Conservation (phyloP, 2,888 invertebrate species). For the Melanophora roralis region DNA sequence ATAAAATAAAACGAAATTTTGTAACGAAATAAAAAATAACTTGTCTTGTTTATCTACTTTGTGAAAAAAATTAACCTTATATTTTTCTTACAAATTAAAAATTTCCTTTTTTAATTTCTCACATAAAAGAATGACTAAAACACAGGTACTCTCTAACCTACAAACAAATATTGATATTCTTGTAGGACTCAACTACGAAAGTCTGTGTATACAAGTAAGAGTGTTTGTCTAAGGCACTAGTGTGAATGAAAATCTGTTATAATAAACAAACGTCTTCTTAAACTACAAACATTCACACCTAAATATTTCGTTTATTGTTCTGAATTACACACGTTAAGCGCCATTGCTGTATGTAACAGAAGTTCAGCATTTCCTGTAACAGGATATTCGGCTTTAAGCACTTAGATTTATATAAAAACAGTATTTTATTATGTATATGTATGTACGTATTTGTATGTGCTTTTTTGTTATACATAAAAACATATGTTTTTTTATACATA, state of each 20-base stretch:
- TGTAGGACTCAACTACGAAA: not conserved
- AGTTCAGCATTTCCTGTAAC: conserved; percentile 57
- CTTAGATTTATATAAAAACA: not conserved
- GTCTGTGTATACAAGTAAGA: not conserved
- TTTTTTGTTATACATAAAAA: not conserved
- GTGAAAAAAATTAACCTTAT: no score
- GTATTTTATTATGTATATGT: not conserved
- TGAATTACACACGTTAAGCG: conserved; percentile 39
- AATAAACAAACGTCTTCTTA: not conserved
- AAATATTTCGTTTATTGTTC: no score
- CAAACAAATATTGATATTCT: not conserved
- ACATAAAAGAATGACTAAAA: no score
- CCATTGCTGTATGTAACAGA: conserved; percentile 59
- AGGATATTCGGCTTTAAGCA: conserved; percentile 35
- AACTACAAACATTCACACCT: not conserved
- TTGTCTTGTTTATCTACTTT: no score
- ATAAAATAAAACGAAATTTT: no score
- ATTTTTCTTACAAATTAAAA: no score
- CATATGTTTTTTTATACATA: conserved; percentile 28
- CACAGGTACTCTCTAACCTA: no score
- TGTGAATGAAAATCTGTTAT: no score
- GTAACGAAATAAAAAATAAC: no score
- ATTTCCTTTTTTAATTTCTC: no score
- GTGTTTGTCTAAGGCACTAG: no score
- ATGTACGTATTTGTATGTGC: not conserved